phyloP scores from a whole-genome alignment of 2,888 invertebrate genomes.

The Drosophila sordidula region DNA sequence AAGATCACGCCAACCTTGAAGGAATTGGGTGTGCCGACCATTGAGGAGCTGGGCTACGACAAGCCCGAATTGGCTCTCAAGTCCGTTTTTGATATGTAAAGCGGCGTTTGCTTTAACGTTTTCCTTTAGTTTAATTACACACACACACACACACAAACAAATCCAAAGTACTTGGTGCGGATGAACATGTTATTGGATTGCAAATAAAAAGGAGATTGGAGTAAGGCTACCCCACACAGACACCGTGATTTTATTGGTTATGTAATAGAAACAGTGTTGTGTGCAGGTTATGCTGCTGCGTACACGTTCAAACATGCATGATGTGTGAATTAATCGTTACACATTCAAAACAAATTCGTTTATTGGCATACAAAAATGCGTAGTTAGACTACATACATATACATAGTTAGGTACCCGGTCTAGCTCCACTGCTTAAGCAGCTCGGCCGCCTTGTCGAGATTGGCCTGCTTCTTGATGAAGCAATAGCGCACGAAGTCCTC shows the following conservation, averaged over 20 bases:
- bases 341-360: conserved; percentile 51
- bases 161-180: conserved; percentile 53
- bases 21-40: conserved; percentile 96
- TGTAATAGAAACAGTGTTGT: conserved; percentile 35
- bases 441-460: conserved; percentile 88
- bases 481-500: conserved; percentile 96
- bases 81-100: conserved; percentile 88
- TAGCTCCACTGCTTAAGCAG: conserved; percentile 88
- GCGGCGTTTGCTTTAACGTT: conserved; percentile 33
- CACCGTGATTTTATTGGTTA: conserved; percentile 41
- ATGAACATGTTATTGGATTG: conserved; percentile 74
- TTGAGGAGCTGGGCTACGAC: conserved; percentile 98
- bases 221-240: conserved; percentile 65
- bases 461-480: conserved; percentile 95
- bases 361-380: conserved; percentile 44
- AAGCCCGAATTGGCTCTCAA: conserved; percentile 96
- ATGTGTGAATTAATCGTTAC: neutral
- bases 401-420: neutral
- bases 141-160: conserved; percentile 52
- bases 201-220: conserved; percentile 75
- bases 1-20: conserved; percentile 96
- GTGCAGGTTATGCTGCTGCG: conserved; percentile 48
- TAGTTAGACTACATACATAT: conserved; percentile 7
- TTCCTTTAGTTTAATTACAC: conserved; percentile 58
- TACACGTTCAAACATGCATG: conserved; percentile 46